Evolutionary conservation across 2,113 vertebrate genomes (phyloP).

Genomic region (Lepus timidus): DNA sequence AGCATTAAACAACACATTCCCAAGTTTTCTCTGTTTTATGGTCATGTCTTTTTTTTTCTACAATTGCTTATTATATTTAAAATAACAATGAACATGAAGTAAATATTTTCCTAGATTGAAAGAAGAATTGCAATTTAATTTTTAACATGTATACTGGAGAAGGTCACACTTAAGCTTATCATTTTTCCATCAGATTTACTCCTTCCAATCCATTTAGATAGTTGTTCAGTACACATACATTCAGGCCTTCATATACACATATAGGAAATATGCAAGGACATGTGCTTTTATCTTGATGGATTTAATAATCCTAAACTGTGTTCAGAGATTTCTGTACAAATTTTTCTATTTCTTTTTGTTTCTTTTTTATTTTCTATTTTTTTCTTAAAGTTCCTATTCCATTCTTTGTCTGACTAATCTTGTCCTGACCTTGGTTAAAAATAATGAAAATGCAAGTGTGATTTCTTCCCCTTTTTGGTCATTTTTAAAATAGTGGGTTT

Average conservation of each 20-base stretch:
- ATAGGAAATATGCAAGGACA: background rate
- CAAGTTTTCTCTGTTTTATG: background rate
- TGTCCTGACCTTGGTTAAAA: slow-evolving; percentile 44
- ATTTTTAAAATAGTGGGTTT: slow-evolving; percentile 56
- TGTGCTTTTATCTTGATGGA: background rate
- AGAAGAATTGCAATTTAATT: background rate
- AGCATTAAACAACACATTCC: background rate
- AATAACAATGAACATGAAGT: background rate
- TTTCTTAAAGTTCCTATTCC: background rate
- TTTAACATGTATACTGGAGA: background rate
- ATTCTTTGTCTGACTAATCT: slow-evolving; percentile 6
- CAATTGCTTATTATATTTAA: background rate
- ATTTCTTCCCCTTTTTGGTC: slow-evolving; percentile 24
- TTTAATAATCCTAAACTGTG: background rate
- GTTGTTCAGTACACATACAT: background rate
- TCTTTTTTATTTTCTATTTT: background rate
- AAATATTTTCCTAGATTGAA: background rate
- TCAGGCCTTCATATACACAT: background rate
- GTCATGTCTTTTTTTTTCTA: background rate
- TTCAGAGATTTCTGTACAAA: background rate
- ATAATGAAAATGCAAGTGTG: background rate
- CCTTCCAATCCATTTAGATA: background rate
- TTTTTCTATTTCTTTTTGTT: background rate
- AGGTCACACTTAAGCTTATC: background rate
- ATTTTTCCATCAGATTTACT: background rate